Evolutionary conservation across 2,797 vertebrate species (phyloP), one percentile per base, ranked within the genome.

Genomic region (Galaxias olidus): DNA sequence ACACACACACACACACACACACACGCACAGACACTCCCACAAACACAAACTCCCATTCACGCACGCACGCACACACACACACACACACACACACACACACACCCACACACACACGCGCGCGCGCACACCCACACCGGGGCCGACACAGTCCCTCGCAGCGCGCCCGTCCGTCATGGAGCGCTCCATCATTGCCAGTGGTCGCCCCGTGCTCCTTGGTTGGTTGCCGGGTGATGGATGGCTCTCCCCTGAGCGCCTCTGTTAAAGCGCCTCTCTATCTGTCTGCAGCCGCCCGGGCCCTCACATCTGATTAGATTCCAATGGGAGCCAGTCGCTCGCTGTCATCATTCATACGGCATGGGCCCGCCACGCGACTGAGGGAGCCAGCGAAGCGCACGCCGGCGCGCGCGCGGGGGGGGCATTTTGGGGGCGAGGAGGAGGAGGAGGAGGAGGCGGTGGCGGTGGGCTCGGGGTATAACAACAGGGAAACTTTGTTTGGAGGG

Each of bases 231-330:
- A 89, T 90, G 82, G 87, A 90, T 90, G 87, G 86, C 78, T 84
- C 82, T 87, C 84, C 83, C 86, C 79, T 84, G 86, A 85, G 87
- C 84, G 86, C 81, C 84, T 88, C 87, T 84, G 85, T 86, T 89
- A 89, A 86, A 84, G 85, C 71, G 78, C 79, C 82, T 84, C 88
- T 90, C 85, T 85, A 87, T 87, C 84, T 82, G 78, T 74, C 84
- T 79, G 79, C 77, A 79, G 84, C 83, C 75, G 61, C 84, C 83
- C 61, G 80, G 84, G 83, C 80, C 84, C 87, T 90, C 84, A 88
- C 84, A 86, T 90, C 89, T 88, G 87, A 90, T 90, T 87, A 89
- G 86, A 89, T 87, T 86, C 87, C 88, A 85, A 84, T 83, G 86
- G 86, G 88, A 87, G 84, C 78, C 80, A 78, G 84, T 86, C 80